A percentile compares a stretch with the other conserved stretches of the same genome.
phyloP scores from a whole-genome alignment of 1,140 invertebrate genomes.

The Papilio xuthus region DNA sequence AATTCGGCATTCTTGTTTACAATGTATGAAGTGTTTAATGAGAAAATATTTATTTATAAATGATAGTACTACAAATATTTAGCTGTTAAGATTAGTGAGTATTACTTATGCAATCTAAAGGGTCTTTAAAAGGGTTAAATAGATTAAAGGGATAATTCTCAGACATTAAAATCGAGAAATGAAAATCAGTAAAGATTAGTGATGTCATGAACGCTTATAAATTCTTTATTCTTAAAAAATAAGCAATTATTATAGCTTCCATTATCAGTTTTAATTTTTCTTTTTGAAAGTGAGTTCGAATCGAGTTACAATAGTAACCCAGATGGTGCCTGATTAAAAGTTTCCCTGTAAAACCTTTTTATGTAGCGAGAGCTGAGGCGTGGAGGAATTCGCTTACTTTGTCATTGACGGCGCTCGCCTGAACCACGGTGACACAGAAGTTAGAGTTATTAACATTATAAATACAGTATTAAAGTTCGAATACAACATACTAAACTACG shows the following conservation, averaged over 20 bases:
- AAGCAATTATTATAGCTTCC: no score
- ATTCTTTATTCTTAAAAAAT: no score
- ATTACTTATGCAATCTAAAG: no score
- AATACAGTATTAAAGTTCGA: background rate
- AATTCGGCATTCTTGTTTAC: background rate
- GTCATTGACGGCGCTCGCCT: conserved; percentile 37
- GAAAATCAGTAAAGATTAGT: no score
- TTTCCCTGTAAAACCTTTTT: conserved; percentile 44
- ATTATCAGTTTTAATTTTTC: background rate
- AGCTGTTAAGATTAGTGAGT: background rate
- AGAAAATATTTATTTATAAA: no score
- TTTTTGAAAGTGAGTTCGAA: background rate
- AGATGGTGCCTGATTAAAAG: conserved; percentile 41
- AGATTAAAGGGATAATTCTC: background rate
- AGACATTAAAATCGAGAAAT: no score
- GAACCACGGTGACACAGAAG: background rate
- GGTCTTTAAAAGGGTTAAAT: no score
- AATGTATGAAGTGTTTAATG: background rate
- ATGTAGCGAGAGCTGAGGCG: conserved; percentile 39
- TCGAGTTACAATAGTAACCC: conserved; percentile 30
- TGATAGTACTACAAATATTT: background rate
- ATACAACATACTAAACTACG: background rate
- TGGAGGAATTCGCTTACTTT: conserved; percentile 44
- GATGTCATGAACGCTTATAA: no score
- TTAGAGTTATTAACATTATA: background rate